These are phyloP conservation scores for Tinea semifulvella DNA, from an alignment of 2,888 invertebrate species.

Conservation along the genomic window DNA sequence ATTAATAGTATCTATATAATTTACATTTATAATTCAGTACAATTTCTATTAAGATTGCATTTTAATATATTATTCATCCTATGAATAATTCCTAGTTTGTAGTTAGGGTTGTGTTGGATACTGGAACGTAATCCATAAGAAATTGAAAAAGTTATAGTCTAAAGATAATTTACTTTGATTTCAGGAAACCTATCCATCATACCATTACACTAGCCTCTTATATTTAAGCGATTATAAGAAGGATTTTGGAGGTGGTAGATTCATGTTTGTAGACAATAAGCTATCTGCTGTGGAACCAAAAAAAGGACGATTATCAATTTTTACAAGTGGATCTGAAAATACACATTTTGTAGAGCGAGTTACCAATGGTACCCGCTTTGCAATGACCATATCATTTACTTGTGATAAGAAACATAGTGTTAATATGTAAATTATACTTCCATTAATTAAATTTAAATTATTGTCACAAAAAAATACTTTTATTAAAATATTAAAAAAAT, in stretches of 20 bases:
- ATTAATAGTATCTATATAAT: too few species aligned
- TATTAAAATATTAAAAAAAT: too few species aligned
- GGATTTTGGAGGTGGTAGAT: constrained; percentile 86
- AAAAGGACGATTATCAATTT: constrained; percentile 81
- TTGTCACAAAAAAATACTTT: too few species aligned
- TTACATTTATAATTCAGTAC: too few species aligned
- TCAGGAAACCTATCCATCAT: constrained; percentile 85
- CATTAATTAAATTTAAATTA: too few species aligned
- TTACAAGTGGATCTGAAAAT: constrained; percentile 90
- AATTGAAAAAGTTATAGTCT: too few species aligned
- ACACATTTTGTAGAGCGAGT: constrained; percentile 84
- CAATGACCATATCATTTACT: constrained; percentile 87
- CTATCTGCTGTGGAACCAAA: constrained; percentile 80
- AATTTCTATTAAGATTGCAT: too few species aligned
- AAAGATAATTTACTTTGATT: constrained; percentile 32
- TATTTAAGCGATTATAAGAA: constrained; percentile 78
- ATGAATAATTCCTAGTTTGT: too few species aligned
- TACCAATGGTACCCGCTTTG: constrained; percentile 77
- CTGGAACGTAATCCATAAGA: too few species aligned
- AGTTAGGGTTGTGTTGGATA: too few species aligned
- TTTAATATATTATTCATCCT: too few species aligned
- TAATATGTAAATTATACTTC: not conserved
- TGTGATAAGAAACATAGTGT: constrained; percentile 77
- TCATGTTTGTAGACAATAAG: constrained; percentile 78
- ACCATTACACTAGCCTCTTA: constrained; percentile 86